Evolutionary conservation across 1,140 invertebrate species (phyloP).

Genomic region (Sinonovacula constricta): DNA sequence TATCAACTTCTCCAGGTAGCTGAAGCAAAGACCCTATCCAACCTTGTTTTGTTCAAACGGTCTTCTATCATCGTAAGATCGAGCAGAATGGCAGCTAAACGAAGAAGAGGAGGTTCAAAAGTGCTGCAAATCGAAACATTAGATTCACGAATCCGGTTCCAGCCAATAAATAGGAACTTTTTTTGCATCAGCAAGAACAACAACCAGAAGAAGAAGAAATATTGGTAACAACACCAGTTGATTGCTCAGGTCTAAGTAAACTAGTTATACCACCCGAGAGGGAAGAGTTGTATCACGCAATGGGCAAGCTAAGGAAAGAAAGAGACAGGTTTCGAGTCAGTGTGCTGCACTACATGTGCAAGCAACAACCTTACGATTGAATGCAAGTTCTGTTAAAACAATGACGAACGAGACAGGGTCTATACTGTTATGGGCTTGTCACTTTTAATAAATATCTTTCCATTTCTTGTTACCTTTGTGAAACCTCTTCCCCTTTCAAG

Average conservation of each 20-base stretch:
- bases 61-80: neutral
- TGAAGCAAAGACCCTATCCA: neutral
- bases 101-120: neutral
- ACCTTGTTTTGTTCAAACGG: neutral
- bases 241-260: neutral
- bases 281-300: neutral
- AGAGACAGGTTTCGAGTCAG: neutral
- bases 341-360: neutral
- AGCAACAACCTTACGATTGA: neutral
- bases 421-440: neutral
- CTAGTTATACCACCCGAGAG: neutral
- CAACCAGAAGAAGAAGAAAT: neutral
- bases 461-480: neutral
- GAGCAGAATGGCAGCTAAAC: neutral
- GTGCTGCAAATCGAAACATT: conserved; percentile 11
- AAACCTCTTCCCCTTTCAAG: neutral
- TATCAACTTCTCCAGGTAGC: conserved; percentile 4
- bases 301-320: neutral
- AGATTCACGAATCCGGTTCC: neutral
- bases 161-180: neutral
- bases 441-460: neutral
- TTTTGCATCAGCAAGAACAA: neutral
- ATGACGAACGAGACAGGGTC: neutral
- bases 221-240: neutral
- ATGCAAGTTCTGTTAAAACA: neutral